Conservation (phyloP, 2,888 invertebrate genomes). For the Melanophora roralis region DNA sequence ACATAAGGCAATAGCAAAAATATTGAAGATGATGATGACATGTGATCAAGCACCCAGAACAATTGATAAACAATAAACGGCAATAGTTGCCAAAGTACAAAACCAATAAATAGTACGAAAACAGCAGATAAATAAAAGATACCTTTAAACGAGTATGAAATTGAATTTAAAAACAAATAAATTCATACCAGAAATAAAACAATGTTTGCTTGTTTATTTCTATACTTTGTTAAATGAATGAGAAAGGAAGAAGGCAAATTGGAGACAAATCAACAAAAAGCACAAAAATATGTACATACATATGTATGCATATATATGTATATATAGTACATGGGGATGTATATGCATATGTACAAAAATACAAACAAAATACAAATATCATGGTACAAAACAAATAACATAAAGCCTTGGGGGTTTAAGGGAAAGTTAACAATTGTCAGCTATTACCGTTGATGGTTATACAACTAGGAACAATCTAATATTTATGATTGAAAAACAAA, state of each 20-base stretch:
- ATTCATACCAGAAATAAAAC: not conserved
- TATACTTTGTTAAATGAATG: not conserved
- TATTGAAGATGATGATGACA: not conserved
- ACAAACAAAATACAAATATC: not conserved
- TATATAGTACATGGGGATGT: not conserved
- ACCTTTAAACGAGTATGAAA: constrained; percentile 15
- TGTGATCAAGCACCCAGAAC: constrained; percentile 21
- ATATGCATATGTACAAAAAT: too few species aligned
- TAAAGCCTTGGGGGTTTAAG: not conserved
- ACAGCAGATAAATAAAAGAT: constrained; percentile 8
- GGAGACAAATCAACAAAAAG: constrained; percentile 24
- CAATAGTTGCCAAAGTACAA: constrained; percentile 31
- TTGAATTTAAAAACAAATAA: constrained; percentile 19
- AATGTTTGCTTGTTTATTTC: not conserved
- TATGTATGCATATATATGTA: not conserved
- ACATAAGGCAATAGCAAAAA: too few species aligned
- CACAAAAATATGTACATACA: not conserved
- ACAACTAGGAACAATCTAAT: not conserved
- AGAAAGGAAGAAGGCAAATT: not conserved
- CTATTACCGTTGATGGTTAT: constrained; percentile 28
- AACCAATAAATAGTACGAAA: constrained; percentile 31
- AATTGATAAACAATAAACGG: constrained; percentile 40
- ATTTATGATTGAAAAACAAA: constrained; percentile 2
- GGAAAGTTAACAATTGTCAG: constrained; percentile 21
- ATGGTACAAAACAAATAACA: not conserved